Evolutionary conservation across 2,113 vertebrate species (phyloP).

Genomic region (Tragelaphus buxtoni): DNA sequence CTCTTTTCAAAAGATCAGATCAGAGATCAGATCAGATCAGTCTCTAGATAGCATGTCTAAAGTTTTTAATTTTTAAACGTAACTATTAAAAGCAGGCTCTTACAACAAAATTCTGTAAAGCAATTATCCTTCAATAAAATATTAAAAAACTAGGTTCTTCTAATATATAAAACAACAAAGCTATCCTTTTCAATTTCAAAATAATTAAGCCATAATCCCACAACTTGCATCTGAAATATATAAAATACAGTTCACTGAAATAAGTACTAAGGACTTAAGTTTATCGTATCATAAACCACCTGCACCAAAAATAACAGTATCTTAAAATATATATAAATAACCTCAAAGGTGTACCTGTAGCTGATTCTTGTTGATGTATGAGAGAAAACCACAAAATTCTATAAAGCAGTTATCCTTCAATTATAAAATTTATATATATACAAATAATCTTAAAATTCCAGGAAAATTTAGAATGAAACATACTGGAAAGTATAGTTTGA

Average conservation of each 20-base stretch:
- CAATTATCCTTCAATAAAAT: neutral
- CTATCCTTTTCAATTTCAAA: slow-evolving; percentile 7
- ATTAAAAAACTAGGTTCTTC: neutral
- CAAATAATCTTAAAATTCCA: slow-evolving; percentile 22
- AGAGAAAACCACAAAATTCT: neutral
- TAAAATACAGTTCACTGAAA: neutral
- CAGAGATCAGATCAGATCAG: too few species aligned
- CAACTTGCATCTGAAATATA: neutral
- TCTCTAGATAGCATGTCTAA: neutral
- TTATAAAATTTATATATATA: neutral
- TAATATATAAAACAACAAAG: neutral
- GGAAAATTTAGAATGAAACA: slow-evolving; percentile 1
- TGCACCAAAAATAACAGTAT: slow-evolving; percentile 12
- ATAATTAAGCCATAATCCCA: neutral
- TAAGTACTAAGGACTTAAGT: neutral
- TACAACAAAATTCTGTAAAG: neutral
- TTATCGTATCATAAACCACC: neutral
- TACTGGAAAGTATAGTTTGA: neutral
- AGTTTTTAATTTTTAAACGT: neutral
- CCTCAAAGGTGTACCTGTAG: neutral
- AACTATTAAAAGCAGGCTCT: neutral
- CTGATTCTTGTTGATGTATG: neutral
- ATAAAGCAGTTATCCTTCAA: neutral
- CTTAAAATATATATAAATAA: slow-evolving; percentile 20
- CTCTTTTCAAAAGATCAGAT: neutral